Percentiles rank a stretch among this genome's conserved stretches.
Evolutionary conservation across 30 jellyfish, hydroid and myxozoan genomes (phyloP).

Genomic region (Aurelia aurita complex sp. Pacific): DNA sequence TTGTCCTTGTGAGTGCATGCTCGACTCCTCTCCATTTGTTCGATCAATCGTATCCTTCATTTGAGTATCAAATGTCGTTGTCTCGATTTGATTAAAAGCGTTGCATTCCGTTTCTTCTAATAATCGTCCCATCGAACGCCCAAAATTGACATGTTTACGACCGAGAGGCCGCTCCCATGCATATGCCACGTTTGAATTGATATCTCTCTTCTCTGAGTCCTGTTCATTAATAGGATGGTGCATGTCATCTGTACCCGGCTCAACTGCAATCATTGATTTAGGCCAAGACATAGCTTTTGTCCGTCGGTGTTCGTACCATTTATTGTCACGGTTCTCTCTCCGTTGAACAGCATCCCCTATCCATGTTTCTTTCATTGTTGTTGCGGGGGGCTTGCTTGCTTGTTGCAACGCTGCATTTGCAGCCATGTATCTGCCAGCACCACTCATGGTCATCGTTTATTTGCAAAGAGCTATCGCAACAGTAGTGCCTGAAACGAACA

Average conservation of each 20-base stretch:
- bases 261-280: slow-evolving; percentile 37
- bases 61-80: not conserved
- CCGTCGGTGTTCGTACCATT: slow-evolving; percentile 38
- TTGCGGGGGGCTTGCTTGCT: slow-evolving; percentile 2
- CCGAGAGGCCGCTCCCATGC: not conserved
- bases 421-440: not conserved
- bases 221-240: not conserved
- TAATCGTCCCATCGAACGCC: slow-evolving; percentile 31
- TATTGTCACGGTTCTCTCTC: slow-evolving; percentile 6
- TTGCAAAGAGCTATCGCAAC: too few species aligned
- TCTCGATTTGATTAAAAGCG: not conserved
- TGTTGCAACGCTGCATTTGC: slow-evolving; percentile 1
- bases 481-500: too few species aligned
- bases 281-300: slow-evolving; percentile 89
- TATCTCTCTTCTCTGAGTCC: not conserved
- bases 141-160: not conserved
- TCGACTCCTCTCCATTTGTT: not conserved
- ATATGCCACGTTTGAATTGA: not conserved
- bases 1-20: not conserved
- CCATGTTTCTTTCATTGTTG: slow-evolving; percentile 17
- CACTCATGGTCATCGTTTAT: not conserved
- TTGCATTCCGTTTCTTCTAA: slow-evolving; percentile 6
- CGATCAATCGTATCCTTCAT: not conserved
- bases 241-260: not conserved
- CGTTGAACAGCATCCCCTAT: not conserved